Evolutionary conservation across 2,113 vertebrate genomes (phyloP), one percentile per base, ranked within the genome.

Genomic region (Callospermophilus lateralis): DNA sequence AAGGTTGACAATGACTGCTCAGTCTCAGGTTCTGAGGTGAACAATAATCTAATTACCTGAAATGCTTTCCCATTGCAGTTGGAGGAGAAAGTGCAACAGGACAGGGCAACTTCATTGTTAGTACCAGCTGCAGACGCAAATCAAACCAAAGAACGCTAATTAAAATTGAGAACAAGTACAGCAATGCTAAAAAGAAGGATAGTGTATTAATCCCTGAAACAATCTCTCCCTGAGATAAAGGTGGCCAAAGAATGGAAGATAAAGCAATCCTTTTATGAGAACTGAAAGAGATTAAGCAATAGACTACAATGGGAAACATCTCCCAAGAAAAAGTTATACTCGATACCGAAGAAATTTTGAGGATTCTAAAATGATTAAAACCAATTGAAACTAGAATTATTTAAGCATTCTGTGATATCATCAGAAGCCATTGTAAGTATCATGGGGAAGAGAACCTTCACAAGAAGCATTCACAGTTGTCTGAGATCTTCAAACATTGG

Each of bases 111-210:
- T 74, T 95, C 68, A 73, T 97, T 97, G 97, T 95, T 39, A 73
- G 92, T 8, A 97, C 83, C 92, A 97, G 92, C 95, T 97, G 89
- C 65, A 94, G 68, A 34, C 10, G 68, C 45, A 90, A 96, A 97
- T 97, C 88, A 97, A 97, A 97, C 72, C 93, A 90, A 98, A 90
- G 85, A 87, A 84, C 84, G 88, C 34, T 98, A 90, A 98, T 98
- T 97, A 97, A 93, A 97, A 94, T 84, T 93, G 85, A 65, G 22
- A 90, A 67, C 92, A 48, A 4, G 1, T 28, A 83, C 42, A 91
- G 20, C 61, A 90, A 91, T 0, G 0, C 84, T 4, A 87, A 96
- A 95, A 24, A 53, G 85, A 77, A 0, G n/a, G 37, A 73, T 83
- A 42, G 74, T 48, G 39, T 19, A 93, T 15, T 2, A 26, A 73